A percentile compares a stretch with the other conserved stretches of the same genome.
Evolutionary conservation across 2,797 vertebrate genomes (phyloP).

Genomic region (Scomberomorus guttatus): DNA sequence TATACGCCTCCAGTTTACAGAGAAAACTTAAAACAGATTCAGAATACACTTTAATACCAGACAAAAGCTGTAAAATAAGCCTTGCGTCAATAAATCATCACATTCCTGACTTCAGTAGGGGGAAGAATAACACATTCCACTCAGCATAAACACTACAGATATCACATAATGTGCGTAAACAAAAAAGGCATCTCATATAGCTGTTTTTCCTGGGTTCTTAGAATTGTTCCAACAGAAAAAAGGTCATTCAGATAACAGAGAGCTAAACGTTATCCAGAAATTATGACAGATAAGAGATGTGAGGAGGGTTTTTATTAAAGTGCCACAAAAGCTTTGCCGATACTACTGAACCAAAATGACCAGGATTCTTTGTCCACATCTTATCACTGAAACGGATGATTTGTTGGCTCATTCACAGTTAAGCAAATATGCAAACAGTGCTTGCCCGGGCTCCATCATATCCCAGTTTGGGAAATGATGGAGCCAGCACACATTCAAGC

Average conservation of each 20-base stretch:
- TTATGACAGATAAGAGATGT: constrained; percentile 26
- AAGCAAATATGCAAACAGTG: background rate
- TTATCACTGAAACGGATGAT: constrained; percentile 12
- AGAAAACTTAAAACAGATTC: constrained; percentile 49
- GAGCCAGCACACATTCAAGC: too few species aligned
- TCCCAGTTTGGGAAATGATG: background rate
- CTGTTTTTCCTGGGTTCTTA: constrained; percentile 20
- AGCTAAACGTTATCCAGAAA: constrained; percentile 26
- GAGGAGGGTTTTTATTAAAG: constrained; percentile 1
- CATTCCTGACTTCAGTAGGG: constrained; percentile 55
- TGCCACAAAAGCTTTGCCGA: background rate
- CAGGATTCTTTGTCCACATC: background rate
- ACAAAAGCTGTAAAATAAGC: constrained; percentile 46
- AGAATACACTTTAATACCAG: constrained; percentile 39
- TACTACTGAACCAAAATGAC: constrained; percentile 4
- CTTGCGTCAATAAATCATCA: constrained; percentile 65
- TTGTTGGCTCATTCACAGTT: constrained; percentile 21
- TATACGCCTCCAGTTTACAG: constrained; percentile 28
- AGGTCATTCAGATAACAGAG: constrained; percentile 28
- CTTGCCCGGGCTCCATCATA: background rate
- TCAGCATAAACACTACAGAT: constrained; percentile 46
- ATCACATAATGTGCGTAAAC: constrained; percentile 56
- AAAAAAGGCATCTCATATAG: constrained; percentile 29
- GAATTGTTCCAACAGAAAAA: constrained; percentile 30
- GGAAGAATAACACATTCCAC: constrained; percentile 60